These are phyloP conservation scores for Pachliopta kotzebuea DNA, from an alignment of 2,888 invertebrate species.

Conservation along the genomic window DNA sequence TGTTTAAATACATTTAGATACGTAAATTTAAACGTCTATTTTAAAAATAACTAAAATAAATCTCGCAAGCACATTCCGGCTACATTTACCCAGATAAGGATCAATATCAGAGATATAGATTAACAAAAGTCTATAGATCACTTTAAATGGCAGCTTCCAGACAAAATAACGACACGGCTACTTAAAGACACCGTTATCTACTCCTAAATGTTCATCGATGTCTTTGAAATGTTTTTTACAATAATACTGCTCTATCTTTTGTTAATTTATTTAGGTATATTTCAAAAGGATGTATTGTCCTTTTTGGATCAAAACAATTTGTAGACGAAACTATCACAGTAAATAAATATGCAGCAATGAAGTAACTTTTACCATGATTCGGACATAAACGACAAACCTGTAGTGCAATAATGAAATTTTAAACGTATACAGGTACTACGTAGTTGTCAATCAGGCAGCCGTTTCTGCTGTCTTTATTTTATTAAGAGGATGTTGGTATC, in stretches of 20 bases:
- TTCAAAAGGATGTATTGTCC: conserved; percentile 20
- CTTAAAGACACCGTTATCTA: conserved; percentile 49
- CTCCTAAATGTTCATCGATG: conserved; percentile 48
- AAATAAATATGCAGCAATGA: not conserved
- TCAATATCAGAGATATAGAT: conserved; percentile 18
- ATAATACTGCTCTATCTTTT: conserved; percentile 47
- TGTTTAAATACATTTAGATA: no score
- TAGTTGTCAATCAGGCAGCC: no score
- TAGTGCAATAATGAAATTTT: no score
- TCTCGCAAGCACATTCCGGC: conserved; percentile 10
- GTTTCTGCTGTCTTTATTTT: no score
- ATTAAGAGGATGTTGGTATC: no score
- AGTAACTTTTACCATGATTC: not conserved
- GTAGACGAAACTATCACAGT: not conserved
- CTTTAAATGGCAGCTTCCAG: conserved; percentile 40
- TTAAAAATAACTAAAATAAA: not conserved
- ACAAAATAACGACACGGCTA: conserved; percentile 50
- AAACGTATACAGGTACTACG: no score
- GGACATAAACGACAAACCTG: not conserved
- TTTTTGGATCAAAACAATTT: conserved; percentile 12
- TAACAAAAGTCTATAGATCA: conserved; percentile 32
- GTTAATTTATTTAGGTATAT: conserved; percentile 28
- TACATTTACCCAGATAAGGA: conserved; percentile 21
- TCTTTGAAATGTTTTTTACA: conserved; percentile 60
- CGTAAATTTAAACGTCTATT: no score